Evolutionary conservation across 2,797 vertebrate genomes (phyloP).

Genomic region (Basileuterus tristriatus): DNA sequence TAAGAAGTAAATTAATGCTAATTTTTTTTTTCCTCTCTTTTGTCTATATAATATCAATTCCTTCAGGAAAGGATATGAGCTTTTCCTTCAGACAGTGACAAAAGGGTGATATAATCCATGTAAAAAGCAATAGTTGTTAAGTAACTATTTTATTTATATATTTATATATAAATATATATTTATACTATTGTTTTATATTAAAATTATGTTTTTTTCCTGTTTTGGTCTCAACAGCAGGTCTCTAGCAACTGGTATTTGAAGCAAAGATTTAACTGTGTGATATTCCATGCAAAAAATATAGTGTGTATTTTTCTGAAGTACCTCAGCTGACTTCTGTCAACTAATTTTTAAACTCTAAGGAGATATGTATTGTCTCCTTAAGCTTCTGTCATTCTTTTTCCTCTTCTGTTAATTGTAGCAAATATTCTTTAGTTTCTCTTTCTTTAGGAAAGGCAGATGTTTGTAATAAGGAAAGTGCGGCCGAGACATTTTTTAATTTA

Average conservation of each 20-base stretch:
- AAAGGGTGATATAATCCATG: not conserved
- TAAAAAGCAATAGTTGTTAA: not conserved
- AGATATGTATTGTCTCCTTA: not conserved
- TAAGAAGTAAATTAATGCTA: not conserved
- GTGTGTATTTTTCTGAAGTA: not conserved
- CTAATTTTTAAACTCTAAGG: not conserved
- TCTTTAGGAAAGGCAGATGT: not conserved
- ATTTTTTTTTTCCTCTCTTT: not conserved
- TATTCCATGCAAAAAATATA: not conserved
- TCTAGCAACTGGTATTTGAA: not conserved
- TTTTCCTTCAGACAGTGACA: not conserved
- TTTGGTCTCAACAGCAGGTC: not conserved
- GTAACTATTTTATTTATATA: not conserved
- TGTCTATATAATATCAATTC: not conserved
- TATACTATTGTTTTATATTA: no score
- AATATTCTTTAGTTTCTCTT: not conserved
- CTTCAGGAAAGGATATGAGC: fast-evolving
- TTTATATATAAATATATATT: not conserved
- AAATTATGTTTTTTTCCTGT: not conserved
- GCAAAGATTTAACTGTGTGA: not conserved
- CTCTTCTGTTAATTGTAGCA: not conserved
- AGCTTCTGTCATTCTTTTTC: not conserved
- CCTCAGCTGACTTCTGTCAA: not conserved
- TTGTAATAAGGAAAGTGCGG: not conserved
- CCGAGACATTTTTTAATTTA: not conserved